Base-by-base conservation (phyloP, 2,888 invertebrate species). In the Globia sparganii region DNA sequence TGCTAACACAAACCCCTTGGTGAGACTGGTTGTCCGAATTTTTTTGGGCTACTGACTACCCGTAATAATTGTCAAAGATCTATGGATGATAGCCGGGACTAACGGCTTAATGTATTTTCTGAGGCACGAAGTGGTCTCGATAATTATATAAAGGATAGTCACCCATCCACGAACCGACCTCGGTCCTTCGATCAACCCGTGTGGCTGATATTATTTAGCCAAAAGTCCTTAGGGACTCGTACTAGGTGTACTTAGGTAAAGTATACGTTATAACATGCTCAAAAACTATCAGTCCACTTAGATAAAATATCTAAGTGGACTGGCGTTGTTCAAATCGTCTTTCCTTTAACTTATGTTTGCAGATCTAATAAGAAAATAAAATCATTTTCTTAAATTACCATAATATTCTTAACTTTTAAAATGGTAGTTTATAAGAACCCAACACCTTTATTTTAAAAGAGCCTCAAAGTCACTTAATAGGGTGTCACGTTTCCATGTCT, bases 401-500 rank as follows among this genome's bases (percentile, higher is more conserved):
- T 37, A 56, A 31, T 28, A 62, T 34, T 43, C 25, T 1, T 31
- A 31, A 72, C 53, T 61, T 77, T 80, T 53, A 31, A 62, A 78
- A 62, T 34, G 25, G 28, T 9, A 56, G 31, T n/a, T 21, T 25
- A 64, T 64, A 68, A 81, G 65, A 79, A 56, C 53, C 73, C 31
- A n/a, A 73, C 49, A 66, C 34, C 53, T 43, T 53, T 58, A 18
- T 49, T 43, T 56, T 21, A 64, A 72, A 80, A 61, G 25, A 59
- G 15, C 40, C 37, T 13, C 56, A 53, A 34, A 71, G 46, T 21
- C 43, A 56, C 13, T 25, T 68, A 83, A 73, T 64, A 34, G 61
- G 62, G 62, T 72, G 28, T 86, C 66, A 74, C 58, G n/a, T 77
- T 80, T 40, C 34, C 11, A 34, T 28, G 68, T 34, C 21, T 9